Evolutionary conservation across 2,888 invertebrate genomes (phyloP).

Genomic region (Adineta ricciae): DNA sequence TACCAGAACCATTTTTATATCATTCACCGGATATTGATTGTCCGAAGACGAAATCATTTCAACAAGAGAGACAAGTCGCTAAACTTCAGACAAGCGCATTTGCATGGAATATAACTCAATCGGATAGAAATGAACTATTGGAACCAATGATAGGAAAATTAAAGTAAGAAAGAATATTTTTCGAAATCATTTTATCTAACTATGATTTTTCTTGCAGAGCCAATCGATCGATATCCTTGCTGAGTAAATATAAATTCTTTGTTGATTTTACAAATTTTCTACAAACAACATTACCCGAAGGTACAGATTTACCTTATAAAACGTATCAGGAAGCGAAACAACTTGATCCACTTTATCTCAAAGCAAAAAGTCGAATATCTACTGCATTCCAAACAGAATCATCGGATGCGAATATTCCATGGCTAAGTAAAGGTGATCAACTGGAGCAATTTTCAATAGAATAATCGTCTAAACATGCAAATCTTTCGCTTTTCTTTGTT

Average conservation of each 20-base stretch:
- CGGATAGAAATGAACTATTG: not conserved
- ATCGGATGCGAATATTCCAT: not conserved
- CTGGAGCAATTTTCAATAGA: not conserved
- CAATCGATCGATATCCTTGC: not conserved
- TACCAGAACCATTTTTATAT: not conserved
- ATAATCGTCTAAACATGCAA: not conserved
- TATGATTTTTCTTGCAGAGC: not conserved
- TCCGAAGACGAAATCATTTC: not conserved
- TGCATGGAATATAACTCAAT: not conserved
- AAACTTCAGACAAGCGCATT: not conserved
- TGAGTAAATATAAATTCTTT: not conserved
- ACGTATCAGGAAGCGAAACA: not conserved
- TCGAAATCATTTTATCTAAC: no score
- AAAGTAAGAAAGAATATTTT: no score
- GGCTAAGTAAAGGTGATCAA: conserved; percentile 16
- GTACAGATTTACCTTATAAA: not conserved
- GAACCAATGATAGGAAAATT: not conserved
- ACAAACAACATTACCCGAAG: not conserved
- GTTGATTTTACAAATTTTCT: not conserved
- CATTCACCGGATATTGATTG: conserved; percentile 8
- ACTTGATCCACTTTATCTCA: not conserved
- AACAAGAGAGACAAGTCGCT: not conserved
- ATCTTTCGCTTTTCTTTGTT: not conserved
- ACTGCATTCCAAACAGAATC: not conserved
- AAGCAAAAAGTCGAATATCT: not conserved